Percentiles rank a stretch among this genome's conserved stretches.
Evolutionary conservation across 1,140 invertebrate species (phyloP).

Genomic region (Dinothrombium tinctorium): DNA sequence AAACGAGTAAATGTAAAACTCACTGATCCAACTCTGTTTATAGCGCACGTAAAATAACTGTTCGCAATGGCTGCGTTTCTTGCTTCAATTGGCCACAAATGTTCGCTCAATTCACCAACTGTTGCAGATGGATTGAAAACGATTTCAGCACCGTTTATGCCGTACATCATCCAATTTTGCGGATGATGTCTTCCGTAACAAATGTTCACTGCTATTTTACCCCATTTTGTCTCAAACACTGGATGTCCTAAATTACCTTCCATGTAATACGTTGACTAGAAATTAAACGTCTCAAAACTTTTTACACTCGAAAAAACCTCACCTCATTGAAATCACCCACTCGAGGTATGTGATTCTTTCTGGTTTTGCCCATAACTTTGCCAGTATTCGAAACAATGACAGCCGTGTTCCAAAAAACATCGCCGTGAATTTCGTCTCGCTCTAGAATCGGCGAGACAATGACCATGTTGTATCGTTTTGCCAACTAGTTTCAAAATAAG

Average conservation of each 20-base stretch:
- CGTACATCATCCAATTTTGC: slow-evolving; percentile 91
- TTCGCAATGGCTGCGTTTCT: slow-evolving; percentile 91
- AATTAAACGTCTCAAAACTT: slow-evolving; percentile 5
- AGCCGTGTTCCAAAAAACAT: slow-evolving; percentile 85
- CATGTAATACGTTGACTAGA: slow-evolving; percentile 78
- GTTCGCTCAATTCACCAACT: slow-evolving; percentile 57
- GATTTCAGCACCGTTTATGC: slow-evolving; percentile 44
- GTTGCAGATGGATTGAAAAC: slow-evolving; percentile 87
- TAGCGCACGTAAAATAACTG: slow-evolving; percentile 73
- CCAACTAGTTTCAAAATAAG: slow-evolving; percentile 29
- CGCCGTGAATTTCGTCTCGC: slow-evolving; percentile 56
- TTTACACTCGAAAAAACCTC: slow-evolving; percentile 1
- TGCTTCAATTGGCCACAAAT: slow-evolving; percentile 85
- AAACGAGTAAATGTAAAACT: slow-evolving; percentile 13
- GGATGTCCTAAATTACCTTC: slow-evolving; percentile 86
- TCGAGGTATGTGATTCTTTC: slow-evolving; percentile 95
- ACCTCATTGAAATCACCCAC: slow-evolving; percentile 93
- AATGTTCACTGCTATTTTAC: slow-evolving; percentile 81
- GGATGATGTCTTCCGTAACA: slow-evolving; percentile 97
- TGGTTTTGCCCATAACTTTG: slow-evolving; percentile 66
- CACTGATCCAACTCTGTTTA: slow-evolving; percentile 78
- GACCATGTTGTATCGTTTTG: slow-evolving; percentile 68
- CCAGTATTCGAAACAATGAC: slow-evolving; percentile 77
- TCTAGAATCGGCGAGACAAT: slow-evolving; percentile 90
- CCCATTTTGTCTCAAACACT: slow-evolving; percentile 42